phyloP scores from a whole-genome alignment of 2,888 invertebrate species.

The Sepioteuthis lessoniana region DNA sequence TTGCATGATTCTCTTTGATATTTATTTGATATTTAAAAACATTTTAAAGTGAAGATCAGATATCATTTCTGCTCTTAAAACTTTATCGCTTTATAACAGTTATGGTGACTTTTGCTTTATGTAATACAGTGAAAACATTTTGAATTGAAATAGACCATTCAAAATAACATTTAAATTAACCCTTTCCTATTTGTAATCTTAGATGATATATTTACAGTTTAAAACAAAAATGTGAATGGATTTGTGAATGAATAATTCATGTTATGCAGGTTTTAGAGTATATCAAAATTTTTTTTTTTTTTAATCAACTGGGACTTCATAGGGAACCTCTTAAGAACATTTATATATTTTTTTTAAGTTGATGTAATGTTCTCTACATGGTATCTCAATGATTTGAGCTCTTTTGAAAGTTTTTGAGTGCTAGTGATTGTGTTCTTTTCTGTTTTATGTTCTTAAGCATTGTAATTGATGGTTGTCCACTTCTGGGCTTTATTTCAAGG shows the following conservation, averaged over 20 bases:
- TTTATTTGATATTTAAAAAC: neutral
- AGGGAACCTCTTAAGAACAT: no score
- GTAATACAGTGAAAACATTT: neutral
- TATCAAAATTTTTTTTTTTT: no score
- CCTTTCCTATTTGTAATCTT: neutral
- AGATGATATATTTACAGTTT: neutral
- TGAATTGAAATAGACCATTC: neutral
- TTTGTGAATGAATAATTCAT: neutral
- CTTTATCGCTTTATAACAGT: constrained; percentile 7
- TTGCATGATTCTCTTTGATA: neutral
- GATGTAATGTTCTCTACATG: no score
- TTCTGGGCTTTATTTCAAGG: no score
- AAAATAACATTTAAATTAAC: neutral
- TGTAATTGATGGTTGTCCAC: no score
- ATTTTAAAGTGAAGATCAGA: neutral
- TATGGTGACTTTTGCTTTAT: neutral
- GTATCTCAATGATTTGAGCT: no score
- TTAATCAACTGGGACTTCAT: no score
- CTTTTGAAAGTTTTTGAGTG: no score
- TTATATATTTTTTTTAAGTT: no score
- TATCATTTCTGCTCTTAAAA: neutral
- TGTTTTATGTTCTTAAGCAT: no score
- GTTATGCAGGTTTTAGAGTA: no score
- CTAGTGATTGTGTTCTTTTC: no score
- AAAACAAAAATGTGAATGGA: neutral